Conservation (phyloP, 2,888 invertebrate genomes). For the Ophioninae sp. region DNA sequence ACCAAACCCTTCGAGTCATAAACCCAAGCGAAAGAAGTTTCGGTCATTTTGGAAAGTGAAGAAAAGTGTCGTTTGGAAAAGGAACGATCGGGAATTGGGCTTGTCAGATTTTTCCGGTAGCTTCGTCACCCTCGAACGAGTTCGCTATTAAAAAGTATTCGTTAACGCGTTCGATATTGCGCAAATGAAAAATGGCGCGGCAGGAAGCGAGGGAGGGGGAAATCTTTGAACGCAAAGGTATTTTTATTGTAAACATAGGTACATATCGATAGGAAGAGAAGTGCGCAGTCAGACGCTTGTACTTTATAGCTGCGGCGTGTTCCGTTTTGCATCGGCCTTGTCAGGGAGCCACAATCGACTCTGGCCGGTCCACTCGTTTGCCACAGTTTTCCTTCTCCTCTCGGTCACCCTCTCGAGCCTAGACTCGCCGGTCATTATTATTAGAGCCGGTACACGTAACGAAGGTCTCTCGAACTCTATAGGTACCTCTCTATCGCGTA, state of each 20-base stretch:
- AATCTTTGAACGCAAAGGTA: slow-evolving; percentile 4
- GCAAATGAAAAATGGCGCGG: slow-evolving; percentile 43
- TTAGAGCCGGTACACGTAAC: slow-evolving; percentile 61
- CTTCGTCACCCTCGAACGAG: slow-evolving; percentile 26
- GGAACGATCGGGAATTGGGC: slow-evolving; percentile 55
- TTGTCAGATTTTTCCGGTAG: slow-evolving; percentile 59
- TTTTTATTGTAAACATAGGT: slow-evolving; percentile 5
- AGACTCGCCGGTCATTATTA: slow-evolving; percentile 55
- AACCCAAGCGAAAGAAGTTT: too few relatives aligned
- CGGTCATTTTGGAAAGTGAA: too few relatives aligned
- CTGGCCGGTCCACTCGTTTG: slow-evolving; percentile 31
- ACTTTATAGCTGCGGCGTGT: slow-evolving; percentile 12
- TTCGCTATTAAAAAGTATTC: slow-evolving; percentile 65
- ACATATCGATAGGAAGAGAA: neutral
- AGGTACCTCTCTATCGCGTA: slow-evolving; percentile 45
- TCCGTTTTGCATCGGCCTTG: slow-evolving; percentile 48
- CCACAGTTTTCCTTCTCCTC: slow-evolving; percentile 24
- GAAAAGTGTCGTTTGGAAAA: too few relatives aligned
- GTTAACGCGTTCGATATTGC: slow-evolving; percentile 63
- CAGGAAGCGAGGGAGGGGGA: neutral
- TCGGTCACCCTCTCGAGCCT: neutral
- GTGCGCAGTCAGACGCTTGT: neutral
- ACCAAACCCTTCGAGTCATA: too few relatives aligned
- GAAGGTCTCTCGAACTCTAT: slow-evolving; percentile 51
- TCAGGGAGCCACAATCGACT: slow-evolving; percentile 34